These are phyloP conservation scores for Ptychoptera contaminata DNA, from an alignment of 2,888 invertebrate genomes.

Conservation along the genomic window DNA sequence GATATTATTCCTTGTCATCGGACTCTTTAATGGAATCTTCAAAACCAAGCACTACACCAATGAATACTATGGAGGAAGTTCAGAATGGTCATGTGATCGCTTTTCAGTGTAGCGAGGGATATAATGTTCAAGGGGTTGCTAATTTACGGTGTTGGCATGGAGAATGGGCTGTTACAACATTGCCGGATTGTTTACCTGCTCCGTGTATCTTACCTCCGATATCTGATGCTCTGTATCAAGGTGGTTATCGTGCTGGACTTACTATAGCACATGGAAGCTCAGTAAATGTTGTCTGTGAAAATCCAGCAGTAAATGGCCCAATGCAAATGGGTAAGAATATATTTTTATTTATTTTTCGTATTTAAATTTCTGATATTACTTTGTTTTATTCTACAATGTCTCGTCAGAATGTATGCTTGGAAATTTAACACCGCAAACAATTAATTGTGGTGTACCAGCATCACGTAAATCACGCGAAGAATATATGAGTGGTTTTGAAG, in stretches of 20 bases:
- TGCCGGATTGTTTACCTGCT: conserved; percentile 60
- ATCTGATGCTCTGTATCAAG: conserved; percentile 27
- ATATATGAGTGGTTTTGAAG: conserved; percentile 13
- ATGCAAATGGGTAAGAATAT: conserved; percentile 20
- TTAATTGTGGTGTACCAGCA: conserved; percentile 24
- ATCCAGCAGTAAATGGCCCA: conserved; percentile 33
- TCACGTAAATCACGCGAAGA: conserved; percentile 25
- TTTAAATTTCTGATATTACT: not conserved
- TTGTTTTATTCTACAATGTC: not conserved
- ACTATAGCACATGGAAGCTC: conserved; percentile 69
- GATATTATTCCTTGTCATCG: conserved; percentile 36
- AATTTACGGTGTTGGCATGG: conserved; percentile 66
- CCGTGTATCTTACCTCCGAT: conserved; percentile 27
- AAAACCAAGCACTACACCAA: conserved; percentile 20
- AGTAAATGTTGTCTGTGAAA: conserved; percentile 56
- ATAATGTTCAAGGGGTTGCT: conserved; percentile 41
- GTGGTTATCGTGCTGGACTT: conserved; percentile 64
- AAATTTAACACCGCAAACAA: conserved; percentile 21
- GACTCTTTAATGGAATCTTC: conserved; percentile 22
- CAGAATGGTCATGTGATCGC: conserved; percentile 59
- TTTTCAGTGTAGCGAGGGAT: conserved; percentile 62
- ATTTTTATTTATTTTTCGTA: not conserved
- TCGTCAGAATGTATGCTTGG: conserved; percentile 22
- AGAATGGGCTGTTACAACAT: conserved; percentile 60
- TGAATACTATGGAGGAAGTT: conserved; percentile 32